Conservation (phyloP, 2,888 invertebrate species). For the Trichacis sp. region DNA sequence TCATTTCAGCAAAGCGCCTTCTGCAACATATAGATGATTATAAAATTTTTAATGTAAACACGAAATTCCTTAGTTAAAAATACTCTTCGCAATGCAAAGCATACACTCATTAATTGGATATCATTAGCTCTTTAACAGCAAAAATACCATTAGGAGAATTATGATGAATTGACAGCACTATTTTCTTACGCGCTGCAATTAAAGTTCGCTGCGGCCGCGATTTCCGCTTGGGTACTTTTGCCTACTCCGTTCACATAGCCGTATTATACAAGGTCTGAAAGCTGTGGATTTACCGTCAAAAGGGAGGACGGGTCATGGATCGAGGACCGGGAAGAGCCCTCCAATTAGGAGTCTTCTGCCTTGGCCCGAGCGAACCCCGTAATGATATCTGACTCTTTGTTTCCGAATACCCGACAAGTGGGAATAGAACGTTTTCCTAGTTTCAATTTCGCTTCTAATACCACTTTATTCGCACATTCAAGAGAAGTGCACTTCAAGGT, state of each 20-base stretch:
- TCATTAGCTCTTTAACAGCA: too few relatives aligned
- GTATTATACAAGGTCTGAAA: slow-evolving; percentile 8
- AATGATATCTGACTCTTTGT: slow-evolving; percentile 17
- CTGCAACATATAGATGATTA: too few relatives aligned
- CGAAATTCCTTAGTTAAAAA: too few relatives aligned
- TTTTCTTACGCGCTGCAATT: too few relatives aligned
- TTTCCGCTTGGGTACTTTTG: slow-evolving; percentile 33
- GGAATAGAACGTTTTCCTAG: slow-evolving; percentile 23
- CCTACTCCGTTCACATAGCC: neutral
- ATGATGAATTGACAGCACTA: too few relatives aligned
- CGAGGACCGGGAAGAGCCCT: slow-evolving; percentile 34
- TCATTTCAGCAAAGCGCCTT: too few relatives aligned
- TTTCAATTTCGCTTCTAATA: slow-evolving; percentile 23
- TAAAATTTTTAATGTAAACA: too few relatives aligned
- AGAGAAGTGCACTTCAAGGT: neutral
- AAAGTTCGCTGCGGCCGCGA: slow-evolving; percentile 10
- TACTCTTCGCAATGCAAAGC: too few relatives aligned
- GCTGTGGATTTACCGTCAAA: slow-evolving; percentile 35
- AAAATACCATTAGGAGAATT: too few relatives aligned
- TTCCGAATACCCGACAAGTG: slow-evolving; percentile 11
- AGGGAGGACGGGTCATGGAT: slow-evolving; percentile 36
- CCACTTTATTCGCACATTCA: neutral
- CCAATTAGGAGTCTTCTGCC: slow-evolving; percentile 47
- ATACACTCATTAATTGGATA: too few relatives aligned
- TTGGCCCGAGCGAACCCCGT: slow-evolving; percentile 17